These are phyloP conservation scores for Chrysaora quinquecirrha DNA, from an alignment of 30 jellyfish, hydroid and myxozoan species.

Conservation along the genomic window DNA sequence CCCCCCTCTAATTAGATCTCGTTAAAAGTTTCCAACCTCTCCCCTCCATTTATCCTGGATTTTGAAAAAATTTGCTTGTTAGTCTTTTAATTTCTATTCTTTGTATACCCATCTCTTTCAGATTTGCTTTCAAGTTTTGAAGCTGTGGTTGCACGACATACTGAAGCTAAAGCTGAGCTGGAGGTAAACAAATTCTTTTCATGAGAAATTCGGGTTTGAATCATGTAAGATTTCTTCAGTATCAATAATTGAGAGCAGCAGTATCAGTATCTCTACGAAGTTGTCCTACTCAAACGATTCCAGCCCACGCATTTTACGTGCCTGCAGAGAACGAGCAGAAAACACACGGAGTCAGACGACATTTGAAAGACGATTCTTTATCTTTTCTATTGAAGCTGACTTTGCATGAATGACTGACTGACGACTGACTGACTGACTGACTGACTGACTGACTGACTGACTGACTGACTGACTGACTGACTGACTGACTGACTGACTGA, in stretches of 20 bases:
- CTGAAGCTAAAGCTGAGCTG: constrained; percentile 27
- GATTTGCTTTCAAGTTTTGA: constrained; percentile 49
- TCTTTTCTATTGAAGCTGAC: no score
- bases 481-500: no score
- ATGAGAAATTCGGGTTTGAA: background rate
- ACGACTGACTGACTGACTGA: no score
- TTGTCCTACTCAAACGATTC: background rate
- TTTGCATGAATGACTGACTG: no score
- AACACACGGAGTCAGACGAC: no score
- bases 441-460: no score
- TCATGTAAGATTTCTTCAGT: background rate
- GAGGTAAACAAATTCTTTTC: constrained; percentile 4
- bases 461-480: no score
- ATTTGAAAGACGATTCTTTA: no score
- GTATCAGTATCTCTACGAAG: background rate
- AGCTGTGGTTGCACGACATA: constrained; percentile 25
- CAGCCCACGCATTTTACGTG: background rate
- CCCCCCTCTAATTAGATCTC: background rate
- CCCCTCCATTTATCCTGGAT: background rate
- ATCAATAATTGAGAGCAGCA: background rate
- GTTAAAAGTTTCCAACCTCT: background rate
- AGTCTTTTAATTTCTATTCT: background rate
- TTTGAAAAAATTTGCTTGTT: no score
- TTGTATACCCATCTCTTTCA: background rate
- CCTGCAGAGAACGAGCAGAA: background rate